phyloP scores from a whole-genome alignment of 2,113 vertebrate species.

The Eupsittula cactorum region DNA sequence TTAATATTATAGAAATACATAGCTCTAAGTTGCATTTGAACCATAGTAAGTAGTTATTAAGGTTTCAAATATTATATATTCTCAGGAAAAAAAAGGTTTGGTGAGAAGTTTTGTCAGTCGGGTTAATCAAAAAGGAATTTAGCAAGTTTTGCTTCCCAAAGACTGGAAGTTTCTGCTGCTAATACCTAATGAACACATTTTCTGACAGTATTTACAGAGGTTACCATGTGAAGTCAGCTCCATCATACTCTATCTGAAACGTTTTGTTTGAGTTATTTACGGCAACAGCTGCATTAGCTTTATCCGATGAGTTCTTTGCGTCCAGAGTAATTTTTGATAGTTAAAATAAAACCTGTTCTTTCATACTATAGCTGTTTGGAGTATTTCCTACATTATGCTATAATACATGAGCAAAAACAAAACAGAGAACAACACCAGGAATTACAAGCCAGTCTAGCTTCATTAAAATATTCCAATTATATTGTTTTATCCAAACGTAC shows the following conservation, averaged over 20 bases:
- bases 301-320: background rate
- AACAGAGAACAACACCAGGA: background rate
- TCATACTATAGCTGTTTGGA: background rate
- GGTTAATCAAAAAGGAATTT: background rate
- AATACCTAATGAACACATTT: background rate
- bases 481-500: background rate
- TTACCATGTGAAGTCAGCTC: background rate
- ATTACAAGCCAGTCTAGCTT: background rate
- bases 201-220: background rate
- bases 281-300: background rate
- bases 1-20: background rate
- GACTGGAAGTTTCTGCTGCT: background rate
- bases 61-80: background rate
- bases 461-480: background rate
- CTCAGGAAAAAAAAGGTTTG: background rate
- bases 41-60: background rate
- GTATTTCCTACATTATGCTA: background rate
- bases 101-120: background rate
- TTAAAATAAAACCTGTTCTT: background rate
- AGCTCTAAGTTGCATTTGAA: background rate
- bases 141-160: background rate
- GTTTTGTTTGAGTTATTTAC: conserved; percentile 34
- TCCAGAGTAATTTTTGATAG: background rate
- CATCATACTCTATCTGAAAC: background rate
- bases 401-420: background rate